Base-by-base conservation (phyloP, 1,140 invertebrate genomes). In the Plectrocnemia conspersa region DNA sequence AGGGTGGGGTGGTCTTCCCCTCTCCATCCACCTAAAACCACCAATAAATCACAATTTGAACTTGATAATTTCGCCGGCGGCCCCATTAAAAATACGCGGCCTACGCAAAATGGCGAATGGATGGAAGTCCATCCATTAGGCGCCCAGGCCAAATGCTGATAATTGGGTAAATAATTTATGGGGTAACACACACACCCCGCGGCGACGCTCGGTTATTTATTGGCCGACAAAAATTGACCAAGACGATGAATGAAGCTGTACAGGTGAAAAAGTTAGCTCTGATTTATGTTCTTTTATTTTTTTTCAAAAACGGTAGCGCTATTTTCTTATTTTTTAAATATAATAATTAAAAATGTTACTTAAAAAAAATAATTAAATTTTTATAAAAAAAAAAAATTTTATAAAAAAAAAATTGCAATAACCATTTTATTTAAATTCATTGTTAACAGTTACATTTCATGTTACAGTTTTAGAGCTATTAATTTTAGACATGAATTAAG, bases 71-170 rank as follows among this genome's bases (percentile, higher is more conserved):
- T 35, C 33, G 35, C 42, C 49, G 23, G 23, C 38, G 42, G 42
- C 25, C 46, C 11, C 48, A 58, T 58, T 52, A 58, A 58, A 54
- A 56, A 56, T 56, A 47, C 24, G 54, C 33, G 54, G 46, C 42
- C 21, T 23, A 10, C 42, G 21, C 35, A 16, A 38, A 38, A 38
- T 16, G 13, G 5, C 35, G 6, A 45, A 22, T 23, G 21, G 40
- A 22, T 10, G 42, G 42, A 22, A 15, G 18, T 48, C 19, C 27
- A 24, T 48, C 46, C 46, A 36, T 48, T 48, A 35, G 13, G 19
- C 18, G 15, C 18, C 22, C 21, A n/a, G 29, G 24, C 46, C 42
- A 46, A 46, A 11, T 46, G 42, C 42, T 46, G 42, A 27, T 46
- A 46, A 46, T 46, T 46, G 24, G 24, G 4, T 25, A 25, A 46